Percentiles rank a stretch among this genome's conserved stretches.
These are phyloP conservation scores for Macroramphosus scolopax DNA, from an alignment of 2,797 vertebrate species.

Conservation along the genomic window DNA sequence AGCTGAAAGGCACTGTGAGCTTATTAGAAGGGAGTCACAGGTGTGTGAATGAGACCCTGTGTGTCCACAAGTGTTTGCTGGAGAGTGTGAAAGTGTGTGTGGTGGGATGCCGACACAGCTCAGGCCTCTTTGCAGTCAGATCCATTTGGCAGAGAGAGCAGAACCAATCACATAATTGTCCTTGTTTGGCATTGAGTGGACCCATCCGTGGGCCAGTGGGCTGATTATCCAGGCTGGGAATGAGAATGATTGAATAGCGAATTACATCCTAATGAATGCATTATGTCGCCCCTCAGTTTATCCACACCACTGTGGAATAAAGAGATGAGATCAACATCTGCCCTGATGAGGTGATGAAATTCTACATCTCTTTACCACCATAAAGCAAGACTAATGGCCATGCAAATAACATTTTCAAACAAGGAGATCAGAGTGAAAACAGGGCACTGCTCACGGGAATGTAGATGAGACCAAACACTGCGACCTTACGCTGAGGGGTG, in stretches of 20 bases:
- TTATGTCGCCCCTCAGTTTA: conserved; percentile 72
- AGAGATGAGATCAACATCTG: conserved; percentile 71
- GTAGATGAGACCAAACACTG: conserved; percentile 15
- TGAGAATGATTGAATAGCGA: conserved; percentile 73
- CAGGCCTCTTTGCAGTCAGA: conserved; percentile 65
- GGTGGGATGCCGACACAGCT: conserved; percentile 70
- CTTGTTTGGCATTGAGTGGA: conserved; percentile 81
- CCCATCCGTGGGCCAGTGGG: conserved; percentile 70
- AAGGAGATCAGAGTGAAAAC: conserved; percentile 42
- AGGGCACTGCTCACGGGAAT: conserved; percentile 14
- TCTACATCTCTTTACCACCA: conserved; percentile 54
- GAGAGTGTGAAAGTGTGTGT: conserved; percentile 30
- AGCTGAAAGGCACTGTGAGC: conserved; percentile 21
- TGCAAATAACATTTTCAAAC: conserved; percentile 68
- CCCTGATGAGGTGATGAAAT: conserved; percentile 67
- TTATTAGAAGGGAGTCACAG: conserved; percentile 28
- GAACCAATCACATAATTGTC: conserved; percentile 81
- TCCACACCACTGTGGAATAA: conserved; percentile 66
- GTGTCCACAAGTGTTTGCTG: conserved; percentile 26
- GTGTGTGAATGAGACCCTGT: conserved; percentile 42
- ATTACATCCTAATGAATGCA: conserved; percentile 80
- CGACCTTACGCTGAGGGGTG: conserved; percentile 20
- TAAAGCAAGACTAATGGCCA: conserved; percentile 67
- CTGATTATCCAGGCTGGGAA: conserved; percentile 73
- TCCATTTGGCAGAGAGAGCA: conserved; percentile 73